Base-by-base conservation (phyloP, 1,140 invertebrate genomes). In the Drosophila oshimai region DNA sequence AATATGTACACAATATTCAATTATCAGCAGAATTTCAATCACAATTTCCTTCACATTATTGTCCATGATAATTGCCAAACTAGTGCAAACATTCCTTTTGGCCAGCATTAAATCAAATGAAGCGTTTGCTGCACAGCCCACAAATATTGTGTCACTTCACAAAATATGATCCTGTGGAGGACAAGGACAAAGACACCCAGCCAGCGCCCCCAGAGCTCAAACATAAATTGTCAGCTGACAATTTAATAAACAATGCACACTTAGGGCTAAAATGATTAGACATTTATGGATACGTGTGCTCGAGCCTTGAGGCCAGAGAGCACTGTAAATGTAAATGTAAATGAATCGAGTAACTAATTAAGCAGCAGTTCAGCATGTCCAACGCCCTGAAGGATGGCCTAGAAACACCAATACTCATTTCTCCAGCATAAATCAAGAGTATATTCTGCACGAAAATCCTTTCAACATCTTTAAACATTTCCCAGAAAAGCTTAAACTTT, bases 211-310 rank as follows among this genome's bases (percentile, higher is more conserved):
- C 12, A 26, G 34, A 34, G 29, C 18, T 22, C 22, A 26, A 49
- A 60, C 78, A 77, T 77, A 70, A 78, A 84, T 83, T 84, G 75
- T 74, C 58, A 71, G 80, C 79, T 71, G 74, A 70, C 62, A 84
- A 79, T 74, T 84, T 70, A 70, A 84, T 83, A 71, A 86, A 57
- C 72, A 79, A 74, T 78, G 51, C 37, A 68, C 36, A 45, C 47
- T 61, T 45, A 47, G 37, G 57, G 51, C 51, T 69, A 64, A 45
- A 62, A 61, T 78, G 46, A 84, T 74, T 78, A 74, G 42, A 65
- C 26, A 83, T 74, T 71, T 55, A 78, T 61, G 53, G 15, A 54
- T 22, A n/a, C n/a, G 2, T 57, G 22, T 31, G 41, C 55, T 7
- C 20, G 10, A 4, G 15, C 31, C 55, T 7, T 15, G 10, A 4